Percentiles rank a stretch among this genome's conserved stretches.
Conservation (phyloP, 2,113 vertebrate species). For the Cyanoderma ruficeps region DNA sequence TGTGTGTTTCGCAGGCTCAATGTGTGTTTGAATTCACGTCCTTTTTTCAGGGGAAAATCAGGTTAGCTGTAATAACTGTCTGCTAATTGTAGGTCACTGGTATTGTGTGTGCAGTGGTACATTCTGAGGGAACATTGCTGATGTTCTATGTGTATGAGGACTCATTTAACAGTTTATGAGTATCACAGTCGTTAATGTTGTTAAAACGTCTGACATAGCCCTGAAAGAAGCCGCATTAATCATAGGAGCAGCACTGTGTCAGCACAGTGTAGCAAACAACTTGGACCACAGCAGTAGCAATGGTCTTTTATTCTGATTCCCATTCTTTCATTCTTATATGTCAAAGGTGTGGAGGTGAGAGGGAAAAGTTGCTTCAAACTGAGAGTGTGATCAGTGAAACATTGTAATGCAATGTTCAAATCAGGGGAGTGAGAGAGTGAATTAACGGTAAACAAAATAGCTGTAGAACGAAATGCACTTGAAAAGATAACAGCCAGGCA, state of each 20-base stretch:
- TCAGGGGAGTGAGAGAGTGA: background rate
- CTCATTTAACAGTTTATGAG: background rate
- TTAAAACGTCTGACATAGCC: background rate
- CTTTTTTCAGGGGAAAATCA: background rate
- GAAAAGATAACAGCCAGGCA: background rate
- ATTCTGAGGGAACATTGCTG: background rate
- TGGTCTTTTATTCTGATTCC: background rate
- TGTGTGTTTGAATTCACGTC: background rate
- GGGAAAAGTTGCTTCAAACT: background rate
- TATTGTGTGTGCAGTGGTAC: background rate
- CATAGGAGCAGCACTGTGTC: background rate
- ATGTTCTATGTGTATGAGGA: background rate
- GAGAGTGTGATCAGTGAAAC: background rate
- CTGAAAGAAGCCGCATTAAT: background rate
- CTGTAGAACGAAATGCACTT: background rate
- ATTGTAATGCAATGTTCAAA: background rate
- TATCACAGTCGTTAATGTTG: background rate
- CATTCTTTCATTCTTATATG: background rate
- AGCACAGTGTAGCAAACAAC: background rate
- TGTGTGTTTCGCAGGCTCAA: background rate
- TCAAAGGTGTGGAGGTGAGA: background rate
- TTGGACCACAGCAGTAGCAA: background rate
- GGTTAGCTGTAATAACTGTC: background rate
- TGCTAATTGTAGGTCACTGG: background rate
- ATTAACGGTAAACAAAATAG: background rate